Conservation (phyloP, 1,140 invertebrate genomes). For the Philaenus spumarius region DNA sequence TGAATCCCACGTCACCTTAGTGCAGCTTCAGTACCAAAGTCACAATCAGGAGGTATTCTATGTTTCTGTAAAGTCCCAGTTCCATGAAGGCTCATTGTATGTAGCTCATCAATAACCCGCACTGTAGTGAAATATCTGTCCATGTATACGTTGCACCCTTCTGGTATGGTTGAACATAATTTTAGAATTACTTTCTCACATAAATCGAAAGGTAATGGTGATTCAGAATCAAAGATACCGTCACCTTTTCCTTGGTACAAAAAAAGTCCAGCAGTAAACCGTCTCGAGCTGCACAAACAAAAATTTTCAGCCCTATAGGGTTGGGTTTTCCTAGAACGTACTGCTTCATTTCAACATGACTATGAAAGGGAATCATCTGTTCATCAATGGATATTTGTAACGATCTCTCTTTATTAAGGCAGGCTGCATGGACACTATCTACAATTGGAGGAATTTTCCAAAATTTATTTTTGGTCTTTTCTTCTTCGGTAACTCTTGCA, state of each 20-base stretch:
- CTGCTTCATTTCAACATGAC: not conserved
- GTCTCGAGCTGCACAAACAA: slow-evolving; percentile 20
- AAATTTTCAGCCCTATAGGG: slow-evolving; percentile 23
- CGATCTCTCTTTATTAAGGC: slow-evolving; percentile 11
- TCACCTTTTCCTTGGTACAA: slow-evolving; percentile 22
- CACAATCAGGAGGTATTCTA: slow-evolving; percentile 3
- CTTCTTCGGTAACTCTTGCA: slow-evolving; percentile 8
- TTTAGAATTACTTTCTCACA: slow-evolving; percentile 9
- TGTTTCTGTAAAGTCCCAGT: slow-evolving; percentile 10
- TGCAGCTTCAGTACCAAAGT: not conserved
- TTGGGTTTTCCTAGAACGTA: slow-evolving; percentile 21
- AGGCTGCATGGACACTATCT: slow-evolving; percentile 4
- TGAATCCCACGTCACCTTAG: not conserved
- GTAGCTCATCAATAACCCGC: slow-evolving; percentile 13
- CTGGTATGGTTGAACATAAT: slow-evolving; percentile 10
- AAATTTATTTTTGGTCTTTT: slow-evolving; percentile 14
- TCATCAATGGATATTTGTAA: slow-evolving; percentile 19
- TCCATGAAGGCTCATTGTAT: slow-evolving; percentile 4
- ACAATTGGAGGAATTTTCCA: slow-evolving; percentile 24
- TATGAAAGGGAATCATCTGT: slow-evolving; percentile 23
- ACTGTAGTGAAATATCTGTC: slow-evolving; percentile 16
- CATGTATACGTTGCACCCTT: slow-evolving; percentile 7
- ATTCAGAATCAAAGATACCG: not conserved
- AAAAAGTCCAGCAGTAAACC: slow-evolving; percentile 21
- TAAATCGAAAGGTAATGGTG: slow-evolving; percentile 1